A percentile compares a stretch with the other conserved stretches of the same genome.
Conservation (phyloP, 2,113 vertebrate genomes). For the Ancistrus triradiatus region DNA sequence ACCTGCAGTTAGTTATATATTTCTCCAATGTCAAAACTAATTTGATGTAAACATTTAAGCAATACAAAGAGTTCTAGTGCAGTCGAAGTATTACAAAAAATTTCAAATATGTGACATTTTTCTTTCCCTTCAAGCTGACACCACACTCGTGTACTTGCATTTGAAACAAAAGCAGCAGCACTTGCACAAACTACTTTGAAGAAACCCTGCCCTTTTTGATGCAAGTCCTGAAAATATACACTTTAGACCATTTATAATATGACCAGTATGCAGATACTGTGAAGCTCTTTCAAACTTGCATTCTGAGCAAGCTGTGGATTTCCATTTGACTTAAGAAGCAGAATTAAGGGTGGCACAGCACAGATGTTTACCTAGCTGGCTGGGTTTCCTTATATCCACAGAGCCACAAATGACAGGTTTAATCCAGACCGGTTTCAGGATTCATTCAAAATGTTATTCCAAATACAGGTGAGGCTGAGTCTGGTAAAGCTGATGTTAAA, state of each 20-base stretch:
- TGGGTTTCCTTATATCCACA: background rate
- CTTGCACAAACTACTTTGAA: too few species aligned
- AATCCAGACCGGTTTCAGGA: background rate
- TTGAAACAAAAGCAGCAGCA: constrained; percentile 10
- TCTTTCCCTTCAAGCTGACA: constrained; percentile 6
- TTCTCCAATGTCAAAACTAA: constrained; percentile 1
- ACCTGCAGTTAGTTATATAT: background rate
- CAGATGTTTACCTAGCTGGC: background rate
- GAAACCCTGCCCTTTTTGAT: too few species aligned
- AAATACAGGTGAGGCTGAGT: background rate
- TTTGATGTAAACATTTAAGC: constrained; percentile 49
- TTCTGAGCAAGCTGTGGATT: too few species aligned
- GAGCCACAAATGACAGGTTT: background rate
- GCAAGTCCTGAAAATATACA: too few species aligned
- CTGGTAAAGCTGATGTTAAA: background rate
- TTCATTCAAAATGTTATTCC: background rate
- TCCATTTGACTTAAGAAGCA: too few species aligned
- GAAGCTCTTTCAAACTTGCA: too few species aligned
- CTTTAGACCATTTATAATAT: too few species aligned
- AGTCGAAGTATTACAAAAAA: too few species aligned
- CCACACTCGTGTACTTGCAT: constrained; percentile 24
- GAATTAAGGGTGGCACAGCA: background rate
- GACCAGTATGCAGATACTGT: constrained; percentile 4
- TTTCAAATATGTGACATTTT: constrained; percentile 46
- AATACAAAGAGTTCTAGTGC: constrained; percentile 48